phyloP scores from a whole-genome alignment of 2,888 invertebrate species.

The Zonitis immaculata region DNA sequence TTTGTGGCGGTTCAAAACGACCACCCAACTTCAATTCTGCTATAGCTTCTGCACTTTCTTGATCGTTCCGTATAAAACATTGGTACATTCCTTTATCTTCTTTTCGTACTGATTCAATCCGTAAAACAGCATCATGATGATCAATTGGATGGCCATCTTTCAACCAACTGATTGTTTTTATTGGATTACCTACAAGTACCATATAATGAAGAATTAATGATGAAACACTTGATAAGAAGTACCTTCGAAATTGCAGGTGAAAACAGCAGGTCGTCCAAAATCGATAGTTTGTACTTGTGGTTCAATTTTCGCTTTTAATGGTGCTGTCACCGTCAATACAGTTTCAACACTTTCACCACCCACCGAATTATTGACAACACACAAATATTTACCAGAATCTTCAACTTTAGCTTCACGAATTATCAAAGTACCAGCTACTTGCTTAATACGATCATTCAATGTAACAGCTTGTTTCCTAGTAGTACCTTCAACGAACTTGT shows the following conservation, averaged over 20 bases:
- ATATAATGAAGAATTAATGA: constrained; percentile 1
- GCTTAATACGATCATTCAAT: constrained; percentile 82
- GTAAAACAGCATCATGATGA: constrained; percentile 73
- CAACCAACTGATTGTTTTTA: constrained; percentile 86
- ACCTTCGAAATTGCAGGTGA: constrained; percentile 85
- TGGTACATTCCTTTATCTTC: constrained; percentile 98
- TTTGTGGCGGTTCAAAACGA: constrained; percentile 85
- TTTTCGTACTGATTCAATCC: constrained; percentile 86
- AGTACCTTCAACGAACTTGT: constrained; percentile 86
- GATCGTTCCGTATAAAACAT: constrained; percentile 89
- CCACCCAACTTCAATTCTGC: constrained; percentile 91
- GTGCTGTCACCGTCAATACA: constrained; percentile 87
- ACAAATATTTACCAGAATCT: constrained; percentile 91
- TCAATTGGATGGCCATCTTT: constrained; percentile 87
- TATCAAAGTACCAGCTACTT: constrained; percentile 90
- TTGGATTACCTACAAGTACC: constrained; percentile 60
- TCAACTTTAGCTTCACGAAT: constrained; percentile 87
- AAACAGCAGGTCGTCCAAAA: constrained; percentile 86
- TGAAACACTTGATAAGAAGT: constrained; percentile 6
- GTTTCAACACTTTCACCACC: constrained; percentile 92
- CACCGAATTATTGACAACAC: constrained; percentile 91
- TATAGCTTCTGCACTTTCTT: constrained; percentile 88
- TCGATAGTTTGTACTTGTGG: constrained; percentile 86
- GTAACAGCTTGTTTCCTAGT: constrained; percentile 84
- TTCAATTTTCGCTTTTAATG: constrained; percentile 80